phyloP scores from a whole-genome alignment of 2,888 invertebrate species.

The Cosmia trapezina region DNA sequence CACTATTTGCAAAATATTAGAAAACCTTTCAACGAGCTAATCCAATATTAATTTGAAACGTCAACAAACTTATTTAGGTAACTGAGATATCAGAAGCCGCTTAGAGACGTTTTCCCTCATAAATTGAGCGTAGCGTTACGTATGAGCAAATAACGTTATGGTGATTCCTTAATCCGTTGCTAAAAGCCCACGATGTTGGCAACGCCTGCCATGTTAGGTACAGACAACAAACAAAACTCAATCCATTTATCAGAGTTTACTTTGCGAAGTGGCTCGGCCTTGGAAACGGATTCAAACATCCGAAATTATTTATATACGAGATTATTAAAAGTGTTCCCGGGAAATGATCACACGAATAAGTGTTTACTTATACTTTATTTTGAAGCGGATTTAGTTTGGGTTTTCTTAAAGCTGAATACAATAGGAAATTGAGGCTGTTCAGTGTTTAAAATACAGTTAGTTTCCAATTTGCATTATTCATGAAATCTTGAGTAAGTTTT shows the following conservation, averaged over 20 bases:
- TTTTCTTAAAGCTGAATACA: conserved; percentile 23
- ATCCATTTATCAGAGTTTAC: conserved; percentile 80
- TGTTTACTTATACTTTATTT: conserved; percentile 19
- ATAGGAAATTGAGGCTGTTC: conserved; percentile 26
- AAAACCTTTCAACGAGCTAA: conserved; percentile 33
- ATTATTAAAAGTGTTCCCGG: conserved; percentile 51
- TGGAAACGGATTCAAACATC: conserved; percentile 64
- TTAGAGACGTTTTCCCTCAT: conserved; percentile 31
- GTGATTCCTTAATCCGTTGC: conserved; percentile 59
- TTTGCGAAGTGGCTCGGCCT: conserved; percentile 77
- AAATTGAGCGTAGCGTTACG: conserved; percentile 43
- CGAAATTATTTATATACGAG: conserved; percentile 52
- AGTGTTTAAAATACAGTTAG: conserved; percentile 41
- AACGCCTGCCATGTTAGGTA: conserved; percentile 54
- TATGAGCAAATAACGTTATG: conserved; percentile 48
- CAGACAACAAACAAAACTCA: conserved; percentile 74
- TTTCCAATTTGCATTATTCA: conserved; percentile 48
- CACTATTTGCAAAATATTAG: conserved; percentile 7
- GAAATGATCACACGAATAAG: conserved; percentile 31
- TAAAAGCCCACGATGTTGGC: conserved; percentile 70
- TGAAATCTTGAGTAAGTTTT: conserved; percentile 29
- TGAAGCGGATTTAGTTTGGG: conserved; percentile 4
- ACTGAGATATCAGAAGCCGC: conserved; percentile 29
- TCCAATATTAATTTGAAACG: conserved; percentile 27
- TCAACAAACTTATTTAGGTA: conserved; percentile 7